A percentile compares a stretch with the other conserved stretches of the same genome.
Conservation (phyloP, 1,140 invertebrate species). For the Helicorthomorpha holstii region DNA sequence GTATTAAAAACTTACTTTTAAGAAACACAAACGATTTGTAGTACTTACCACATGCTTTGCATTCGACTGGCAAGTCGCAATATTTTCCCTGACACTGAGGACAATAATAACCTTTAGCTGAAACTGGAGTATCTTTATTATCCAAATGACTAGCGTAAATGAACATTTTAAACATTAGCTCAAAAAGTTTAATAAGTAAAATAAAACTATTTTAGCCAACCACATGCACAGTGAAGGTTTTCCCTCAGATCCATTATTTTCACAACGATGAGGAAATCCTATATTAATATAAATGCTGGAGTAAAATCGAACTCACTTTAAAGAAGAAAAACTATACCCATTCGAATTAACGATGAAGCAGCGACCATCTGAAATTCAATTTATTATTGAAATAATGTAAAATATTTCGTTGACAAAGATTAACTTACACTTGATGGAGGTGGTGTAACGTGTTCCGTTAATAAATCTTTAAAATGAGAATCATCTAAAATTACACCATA, state of each 20-base stretch:
- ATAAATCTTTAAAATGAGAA: slow-evolving; percentile 63
- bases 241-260: slow-evolving; percentile 22
- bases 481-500: slow-evolving; percentile 85
- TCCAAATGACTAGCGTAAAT: slow-evolving; percentile 53
- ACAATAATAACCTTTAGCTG: slow-evolving; percentile 71
- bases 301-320: neutral
- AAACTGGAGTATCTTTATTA: slow-evolving; percentile 35
- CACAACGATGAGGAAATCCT: slow-evolving; percentile 31
- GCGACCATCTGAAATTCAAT: slow-evolving; percentile 9
- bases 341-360: slow-evolving; percentile 33
- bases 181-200: slow-evolving; percentile 3
- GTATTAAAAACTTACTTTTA: neutral
- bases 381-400: slow-evolving; percentile 5
- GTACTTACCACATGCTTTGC: slow-evolving; percentile 62
- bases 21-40: neutral
- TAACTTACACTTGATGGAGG: slow-evolving; percentile 53
- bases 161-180: neutral
- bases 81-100: slow-evolving; percentile 94
- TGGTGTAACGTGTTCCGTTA: slow-evolving; percentile 56
- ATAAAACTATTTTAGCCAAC: slow-evolving; percentile 30
- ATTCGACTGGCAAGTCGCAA: slow-evolving; percentile 94
- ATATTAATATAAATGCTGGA: slow-evolving; percentile 5
- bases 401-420: neutral
- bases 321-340: slow-evolving; percentile 20
- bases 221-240: slow-evolving; percentile 54